Conservation (phyloP, 1,140 invertebrate species). For the Plutomurus gul region DNA sequence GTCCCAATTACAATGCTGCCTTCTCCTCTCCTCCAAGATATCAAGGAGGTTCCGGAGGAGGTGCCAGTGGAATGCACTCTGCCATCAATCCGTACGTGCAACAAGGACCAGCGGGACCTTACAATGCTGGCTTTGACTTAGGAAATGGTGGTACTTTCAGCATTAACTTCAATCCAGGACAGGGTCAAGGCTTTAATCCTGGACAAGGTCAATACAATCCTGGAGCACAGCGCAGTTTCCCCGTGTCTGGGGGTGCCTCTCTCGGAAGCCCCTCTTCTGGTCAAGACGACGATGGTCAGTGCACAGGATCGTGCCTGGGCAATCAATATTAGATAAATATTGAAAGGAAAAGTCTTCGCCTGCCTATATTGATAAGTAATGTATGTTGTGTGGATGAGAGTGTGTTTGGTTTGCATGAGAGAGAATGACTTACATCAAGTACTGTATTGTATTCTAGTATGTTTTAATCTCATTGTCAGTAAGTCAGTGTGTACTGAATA, state of each 20-base stretch:
- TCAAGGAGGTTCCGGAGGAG: background rate
- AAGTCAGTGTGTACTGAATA: background rate
- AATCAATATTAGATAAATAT: too few relatives aligned
- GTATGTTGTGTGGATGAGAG: conserved; percentile 1
- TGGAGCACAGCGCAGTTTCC: background rate
- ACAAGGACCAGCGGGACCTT: conserved; percentile 42
- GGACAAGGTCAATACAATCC: conserved; percentile 29
- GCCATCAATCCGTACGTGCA: conserved; percentile 45
- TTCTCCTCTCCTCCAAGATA: too few relatives aligned
- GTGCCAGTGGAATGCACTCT: conserved; percentile 26
- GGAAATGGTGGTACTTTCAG: conserved; percentile 52
- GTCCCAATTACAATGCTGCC: background rate
- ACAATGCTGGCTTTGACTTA: conserved; percentile 49
- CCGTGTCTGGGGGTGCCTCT: background rate
- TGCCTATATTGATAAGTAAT: background rate
- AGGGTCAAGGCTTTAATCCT: conserved; percentile 34
- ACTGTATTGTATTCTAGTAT: background rate
- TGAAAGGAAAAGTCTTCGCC: background rate
- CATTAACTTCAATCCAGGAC: conserved; percentile 50
- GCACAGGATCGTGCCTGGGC: too few relatives aligned
- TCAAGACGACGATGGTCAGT: too few relatives aligned
- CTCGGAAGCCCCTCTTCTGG: too few relatives aligned
- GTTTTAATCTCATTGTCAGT: background rate
- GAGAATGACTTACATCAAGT: background rate
- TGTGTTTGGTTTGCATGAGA: background rate